Base-by-base conservation (phyloP, 92 coral and sea anemone species). In the Actinernus sp. region DNA sequence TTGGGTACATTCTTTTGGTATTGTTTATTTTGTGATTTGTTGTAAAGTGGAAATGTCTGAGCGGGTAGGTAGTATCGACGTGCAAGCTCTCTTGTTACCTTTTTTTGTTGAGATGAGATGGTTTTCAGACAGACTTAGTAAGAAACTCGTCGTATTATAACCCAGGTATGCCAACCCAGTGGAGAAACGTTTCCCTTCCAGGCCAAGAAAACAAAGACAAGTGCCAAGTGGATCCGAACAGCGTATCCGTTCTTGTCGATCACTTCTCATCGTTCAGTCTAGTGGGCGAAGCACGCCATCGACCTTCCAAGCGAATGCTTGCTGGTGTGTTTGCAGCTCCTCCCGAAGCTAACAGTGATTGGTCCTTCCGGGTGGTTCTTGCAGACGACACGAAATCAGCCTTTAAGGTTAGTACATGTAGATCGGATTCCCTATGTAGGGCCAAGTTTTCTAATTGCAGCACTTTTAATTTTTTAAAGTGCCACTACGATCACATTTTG, bases 221-320 rank as follows among this genome's bases (percentile, higher is more conserved):
- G 61, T 91, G 92, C 61, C 89, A 93, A 89, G 98, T 93, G 55
- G 93, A 84, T 22, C 78, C 86, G 37, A 93, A 72, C 83, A 89
- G 97, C 32, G 98, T 94, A 25, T 91, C 98, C 45, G 98, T 94
- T 11, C 92, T 91, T 20, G 98, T 94, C 17, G 98, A 94, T 78
- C 98, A 94, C 48, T 94, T 94, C 82, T 95, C 83, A 30, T 58
- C 66, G 18, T 76, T 76, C 48, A 76, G 77, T 49, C 21, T 76
- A 31, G 83, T 62, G 21, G 83, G 83, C 17, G 39, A 61, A 28
- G 49, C 83, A 40, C 83, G 76, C 9, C 55, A 61, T 54, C 45
- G 56, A 58, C 65, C 83, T 46, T 55, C 83, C 44, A 76, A 76
- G 83, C 76, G 83, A 47, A 76, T 76, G 83, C 21, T 76, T 33